Base-by-base conservation (phyloP, 2,797 vertebrate species). In the Lithobates sylvaticus region DNA sequence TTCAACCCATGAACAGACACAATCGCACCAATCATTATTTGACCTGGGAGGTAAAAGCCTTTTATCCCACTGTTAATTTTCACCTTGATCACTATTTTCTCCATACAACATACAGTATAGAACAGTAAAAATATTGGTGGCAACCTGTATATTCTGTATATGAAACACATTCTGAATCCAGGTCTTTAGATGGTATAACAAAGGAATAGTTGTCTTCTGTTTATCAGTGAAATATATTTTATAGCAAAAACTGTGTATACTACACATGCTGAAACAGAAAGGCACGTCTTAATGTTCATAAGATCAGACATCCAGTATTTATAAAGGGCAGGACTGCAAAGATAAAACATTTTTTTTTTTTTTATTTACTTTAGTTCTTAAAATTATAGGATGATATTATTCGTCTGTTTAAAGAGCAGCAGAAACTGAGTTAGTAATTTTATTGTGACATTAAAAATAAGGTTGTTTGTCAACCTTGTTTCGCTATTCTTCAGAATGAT, bases 11-110 rank as follows among this genome's bases (percentile, higher is more conserved):
- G 76, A 29, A 84, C 36, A 5, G 72, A 76, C 39, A 76, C 13
- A 58, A 84, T 84, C 13, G 73, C 73, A 12, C 81, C 81, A 27
- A 84, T 76, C 26, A 83, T 67, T 5, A 84, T 27, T 12, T 76
- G 72, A n/a, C 81, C 81, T 3, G 81, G 61, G n/a, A 69, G 29
- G n/a, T 84, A 76, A 2, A 84, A 23, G 10, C 70, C 81, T 29
- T 23, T n/a, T 12, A 7, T 16, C 42, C 2, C 10, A 5, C 2
- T 73, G 12, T 39, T 27, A 29, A 27, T 61, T 26, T n/a, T 9
- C 9, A 1, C 21, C 50, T 8, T 39, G 34, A n/a, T 75, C 26
- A 44, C 12, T 23, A 50, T 32, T 67, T 44, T 8, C 70, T 29
- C 34, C 10, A 65, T 47, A 3, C 2, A 74, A 34, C 72, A 74